phyloP scores from a whole-genome alignment of 2,797 vertebrate species.

The Discoglossus pictus region DNA sequence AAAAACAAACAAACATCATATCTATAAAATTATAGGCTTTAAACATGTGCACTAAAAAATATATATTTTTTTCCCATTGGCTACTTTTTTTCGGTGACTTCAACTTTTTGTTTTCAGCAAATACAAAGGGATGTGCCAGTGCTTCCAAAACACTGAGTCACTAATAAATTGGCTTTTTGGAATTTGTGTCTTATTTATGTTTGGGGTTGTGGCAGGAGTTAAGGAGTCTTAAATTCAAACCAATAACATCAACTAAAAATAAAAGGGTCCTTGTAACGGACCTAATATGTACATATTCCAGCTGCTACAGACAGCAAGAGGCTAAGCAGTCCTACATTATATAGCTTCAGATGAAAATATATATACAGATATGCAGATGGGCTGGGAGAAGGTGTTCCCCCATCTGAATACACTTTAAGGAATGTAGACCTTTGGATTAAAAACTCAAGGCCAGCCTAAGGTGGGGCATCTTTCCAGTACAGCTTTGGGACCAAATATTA shows the following conservation, averaged over 20 bases:
- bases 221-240: conserved; percentile 66
- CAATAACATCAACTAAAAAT: conserved; percentile 78
- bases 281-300: conserved; percentile 88
- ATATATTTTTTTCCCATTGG: too few relatives aligned
- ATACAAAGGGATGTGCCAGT: not conserved
- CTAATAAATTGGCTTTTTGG: not conserved
- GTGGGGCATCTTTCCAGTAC: not conserved
- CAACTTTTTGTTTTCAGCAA: too few relatives aligned
- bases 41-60: too few relatives aligned
- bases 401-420: conserved; percentile 15
- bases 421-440: conserved; percentile 14
- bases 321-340: conserved; percentile 46
- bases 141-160: not conserved
- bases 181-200: not conserved
- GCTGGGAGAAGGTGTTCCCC: not conserved
- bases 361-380: conserved; percentile 61
- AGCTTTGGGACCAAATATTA: not conserved
- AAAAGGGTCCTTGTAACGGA: conserved; percentile 85
- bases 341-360: conserved; percentile 57
- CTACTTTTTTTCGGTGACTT: too few relatives aligned
- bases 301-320: conserved; percentile 69
- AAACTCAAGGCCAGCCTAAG: not conserved
- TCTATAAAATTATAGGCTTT: too few relatives aligned
- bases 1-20: too few relatives aligned
- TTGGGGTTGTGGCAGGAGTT: conserved; percentile 51